These are phyloP conservation scores for Aphidoletes aphidimyza DNA, from an alignment of 2,888 invertebrate genomes.

Conservation along the genomic window DNA sequence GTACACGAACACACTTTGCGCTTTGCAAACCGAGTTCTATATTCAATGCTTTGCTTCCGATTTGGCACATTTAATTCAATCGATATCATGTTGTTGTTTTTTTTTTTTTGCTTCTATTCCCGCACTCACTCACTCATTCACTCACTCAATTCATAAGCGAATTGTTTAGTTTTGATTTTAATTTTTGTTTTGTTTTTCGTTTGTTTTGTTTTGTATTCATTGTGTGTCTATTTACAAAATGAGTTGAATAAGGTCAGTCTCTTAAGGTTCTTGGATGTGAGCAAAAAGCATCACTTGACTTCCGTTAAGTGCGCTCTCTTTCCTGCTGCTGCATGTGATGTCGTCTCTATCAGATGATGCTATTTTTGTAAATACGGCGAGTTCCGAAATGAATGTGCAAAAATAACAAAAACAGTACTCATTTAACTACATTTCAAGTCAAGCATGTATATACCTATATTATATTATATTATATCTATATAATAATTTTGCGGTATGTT, in stretches of 20 bases:
- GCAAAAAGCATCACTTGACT: background rate
- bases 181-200: background rate
- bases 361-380: constrained; percentile 4
- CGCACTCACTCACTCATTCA: background rate
- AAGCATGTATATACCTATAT: background rate
- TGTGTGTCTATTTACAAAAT: constrained; percentile 40
- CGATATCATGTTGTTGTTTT: constrained; percentile 16
- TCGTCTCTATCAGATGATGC: background rate
- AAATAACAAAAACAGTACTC: constrained; percentile 18
- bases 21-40: constrained; percentile 19
- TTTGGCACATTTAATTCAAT: constrained; percentile 54
- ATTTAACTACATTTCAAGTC: constrained; percentile 17
- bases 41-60: constrained; percentile 47
- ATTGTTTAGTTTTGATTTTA: too few relatives aligned
- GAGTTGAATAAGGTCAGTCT: constrained; percentile 26
- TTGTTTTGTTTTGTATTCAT: background rate
- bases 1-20: background rate
- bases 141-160: too few relatives aligned
- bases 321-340: background rate
- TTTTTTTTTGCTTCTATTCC: too few relatives aligned
- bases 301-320: background rate
- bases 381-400: constrained; percentile 34
- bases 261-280: background rate
- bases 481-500: background rate
- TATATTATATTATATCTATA: background rate